These are phyloP conservation scores for Mesoligia furuncula DNA, from an alignment of 2,888 invertebrate genomes.

Conservation along the genomic window DNA sequence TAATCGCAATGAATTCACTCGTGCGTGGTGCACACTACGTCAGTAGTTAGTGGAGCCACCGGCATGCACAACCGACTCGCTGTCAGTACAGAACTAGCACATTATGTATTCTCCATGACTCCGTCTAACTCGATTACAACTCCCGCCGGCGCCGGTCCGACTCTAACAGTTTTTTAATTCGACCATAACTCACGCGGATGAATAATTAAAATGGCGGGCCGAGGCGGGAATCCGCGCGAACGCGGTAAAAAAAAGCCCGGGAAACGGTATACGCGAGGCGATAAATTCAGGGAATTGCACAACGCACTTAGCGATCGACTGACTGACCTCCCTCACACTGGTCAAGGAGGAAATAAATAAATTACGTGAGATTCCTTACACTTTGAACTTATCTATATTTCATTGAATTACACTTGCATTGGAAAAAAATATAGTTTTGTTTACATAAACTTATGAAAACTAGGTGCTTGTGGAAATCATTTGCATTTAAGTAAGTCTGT, in stretches of 20 bases:
- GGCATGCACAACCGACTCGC: conserved; percentile 40
- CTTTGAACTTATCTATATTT: conserved; percentile 39
- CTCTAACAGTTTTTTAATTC: conserved; percentile 91
- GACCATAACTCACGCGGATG: conserved; percentile 90
- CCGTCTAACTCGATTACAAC: conserved; percentile 88
- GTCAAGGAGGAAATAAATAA: conserved; percentile 72
- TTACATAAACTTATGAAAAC: background rate
- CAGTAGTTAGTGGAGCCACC: conserved; percentile 49
- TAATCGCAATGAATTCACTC: conserved; percentile 73
- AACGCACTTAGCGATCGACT: conserved; percentile 86
- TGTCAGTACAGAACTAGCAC: conserved; percentile 65
- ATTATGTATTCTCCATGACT: conserved; percentile 89
- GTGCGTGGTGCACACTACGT: conserved; percentile 63
- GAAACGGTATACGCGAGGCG: conserved; percentile 77
- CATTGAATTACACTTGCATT: conserved; percentile 6
- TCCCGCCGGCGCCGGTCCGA: conserved; percentile 87
- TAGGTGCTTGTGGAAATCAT: background rate
- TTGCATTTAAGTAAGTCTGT: background rate
- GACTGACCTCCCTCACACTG: conserved; percentile 69
- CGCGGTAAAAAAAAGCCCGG: conserved; percentile 83
- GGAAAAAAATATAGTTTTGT: background rate
- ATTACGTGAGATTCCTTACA: conserved; percentile 52
- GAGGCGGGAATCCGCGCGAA: conserved; percentile 84
- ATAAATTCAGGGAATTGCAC: conserved; percentile 88
- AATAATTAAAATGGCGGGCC: conserved; percentile 90